Evolutionary conservation across 1,140 invertebrate genomes (phyloP).

Genomic region (Goniozus legneri): DNA sequence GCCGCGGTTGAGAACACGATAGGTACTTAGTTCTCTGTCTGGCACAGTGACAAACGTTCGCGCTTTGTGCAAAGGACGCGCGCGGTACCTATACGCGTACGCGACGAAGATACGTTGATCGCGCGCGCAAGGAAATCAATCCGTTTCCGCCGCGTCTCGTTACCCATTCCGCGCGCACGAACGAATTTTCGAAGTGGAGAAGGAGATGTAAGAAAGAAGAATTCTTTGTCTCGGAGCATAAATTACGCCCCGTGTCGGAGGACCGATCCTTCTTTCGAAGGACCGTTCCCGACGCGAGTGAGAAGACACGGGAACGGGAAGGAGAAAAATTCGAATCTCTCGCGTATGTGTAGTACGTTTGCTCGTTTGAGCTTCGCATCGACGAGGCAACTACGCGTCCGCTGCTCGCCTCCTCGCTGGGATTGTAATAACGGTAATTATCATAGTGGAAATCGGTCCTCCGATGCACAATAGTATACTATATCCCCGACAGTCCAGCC

Average conservation of each 20-base stretch:
- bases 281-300: too few relatives aligned
- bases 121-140: neutral
- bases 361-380: too few relatives aligned
- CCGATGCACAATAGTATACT: too few relatives aligned
- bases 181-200: slow-evolving; percentile 7
- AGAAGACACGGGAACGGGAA: slow-evolving; percentile 9
- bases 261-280: slow-evolving; percentile 20
- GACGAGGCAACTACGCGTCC: too few relatives aligned
- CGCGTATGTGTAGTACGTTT: too few relatives aligned
- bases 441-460: too few relatives aligned
- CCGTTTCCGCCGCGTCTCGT: slow-evolving; percentile 20
- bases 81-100: too few relatives aligned
- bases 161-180: slow-evolving; percentile 16
- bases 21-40: neutral
- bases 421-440: too few relatives aligned
- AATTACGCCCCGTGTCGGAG: slow-evolving; percentile 17
- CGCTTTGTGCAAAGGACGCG: neutral
- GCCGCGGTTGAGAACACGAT: neutral
- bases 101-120: neutral
- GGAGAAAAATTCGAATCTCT: too few relatives aligned
- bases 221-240: slow-evolving; percentile 25
- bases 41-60: neutral
- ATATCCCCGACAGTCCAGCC: too few relatives aligned
- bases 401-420: neutral
- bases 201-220: slow-evolving; percentile 9